Percentiles rank a stretch among this genome's conserved stretches.
These are phyloP conservation scores for Cyprinodon variegatus DNA, from an alignment of 2,113 vertebrate species.

Conservation along the genomic window DNA sequence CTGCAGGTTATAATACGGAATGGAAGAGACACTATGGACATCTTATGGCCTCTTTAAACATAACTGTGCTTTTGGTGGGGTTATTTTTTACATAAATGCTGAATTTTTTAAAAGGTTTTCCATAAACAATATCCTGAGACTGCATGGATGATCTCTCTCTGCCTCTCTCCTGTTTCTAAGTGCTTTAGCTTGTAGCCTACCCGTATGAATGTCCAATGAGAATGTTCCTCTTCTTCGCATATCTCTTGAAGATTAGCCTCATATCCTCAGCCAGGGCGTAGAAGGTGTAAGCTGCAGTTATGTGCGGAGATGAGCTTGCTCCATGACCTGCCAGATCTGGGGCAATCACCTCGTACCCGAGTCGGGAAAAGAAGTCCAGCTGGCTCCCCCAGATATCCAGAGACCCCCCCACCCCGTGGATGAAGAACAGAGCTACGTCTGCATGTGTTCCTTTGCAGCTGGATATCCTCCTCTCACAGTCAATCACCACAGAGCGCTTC, in stretches of 20 bases:
- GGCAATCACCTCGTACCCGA: conserved; percentile 95
- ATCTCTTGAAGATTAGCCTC: conserved; percentile 90
- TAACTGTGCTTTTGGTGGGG: background rate
- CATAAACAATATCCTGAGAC: too few relatives aligned
- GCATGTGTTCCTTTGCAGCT: conserved; percentile 89
- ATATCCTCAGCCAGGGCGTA: conserved; percentile 94
- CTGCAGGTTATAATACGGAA: background rate
- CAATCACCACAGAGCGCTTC: conserved; percentile 88
- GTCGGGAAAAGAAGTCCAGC: conserved; percentile 89
- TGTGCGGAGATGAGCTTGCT: conserved; percentile 87
- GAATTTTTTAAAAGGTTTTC: too few relatives aligned
- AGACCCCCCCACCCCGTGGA: conserved; percentile 94
- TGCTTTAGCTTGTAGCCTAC: conserved; percentile 70
- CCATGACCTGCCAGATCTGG: conserved; percentile 91
- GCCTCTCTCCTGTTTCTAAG: background rate
- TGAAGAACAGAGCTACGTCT: conserved; percentile 93
- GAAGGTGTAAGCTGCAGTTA: conserved; percentile 93
- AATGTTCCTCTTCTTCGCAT: conserved; percentile 90
- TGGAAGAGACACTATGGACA: background rate
- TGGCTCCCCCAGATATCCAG: conserved; percentile 96
- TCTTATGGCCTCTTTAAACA: background rate
- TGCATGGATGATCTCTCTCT: too few relatives aligned
- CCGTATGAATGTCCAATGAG: conserved; percentile 94
- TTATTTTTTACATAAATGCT: too few relatives aligned
- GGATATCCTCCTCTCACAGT: conserved; percentile 88